Base-by-base conservation (phyloP, 2,797 vertebrate species). In the Macropodus opercularis region DNA sequence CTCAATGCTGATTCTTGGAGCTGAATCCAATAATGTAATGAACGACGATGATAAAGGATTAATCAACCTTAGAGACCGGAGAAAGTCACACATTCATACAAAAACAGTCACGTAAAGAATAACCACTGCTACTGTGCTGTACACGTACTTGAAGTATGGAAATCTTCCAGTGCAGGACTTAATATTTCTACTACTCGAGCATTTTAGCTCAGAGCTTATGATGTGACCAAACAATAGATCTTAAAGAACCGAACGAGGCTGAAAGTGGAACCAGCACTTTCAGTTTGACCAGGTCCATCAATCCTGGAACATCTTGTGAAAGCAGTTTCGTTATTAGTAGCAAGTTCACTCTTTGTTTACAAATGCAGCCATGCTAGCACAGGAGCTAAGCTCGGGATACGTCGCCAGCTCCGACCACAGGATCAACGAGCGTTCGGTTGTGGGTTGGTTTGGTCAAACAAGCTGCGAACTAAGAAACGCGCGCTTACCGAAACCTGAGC, bases 281-380 rank as follows among this genome's bases (percentile, higher is more conserved):
- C 7, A 19, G 15, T 6, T 5, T 1, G 5, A 3, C 7, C 18
- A 4, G 3, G 0, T n/a, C 0, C 26, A 15, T 13, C 4, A 1
- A 4, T 2, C 5, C 15, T 7, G 18, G 1, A 1, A 13, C 22
- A 3, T 12, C 3, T 34, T n/a, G n/a, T n/a, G n/a, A n/a, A 23
- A 2, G 10, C 11, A 0, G 34, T 64, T 73, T 69, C 50, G 40
- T 15, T 64, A 15, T 34, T 4, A 21, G 41, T 27, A 10, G 2
- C 56, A 5, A 17, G 38, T 38, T 62, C 24, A 1, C 6, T 34
- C 69, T 29, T 40, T 80, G 79, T 87, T 85, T 84, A 85, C 83
- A 72, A 82, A 79, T 62, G 75, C 31, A 36, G 13, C 0, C n/a
- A 1, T 5, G 39, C 12, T 74, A 67, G 51, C 77, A 12, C 1